These are phyloP conservation scores for Frankliniella fusca DNA, from an alignment of 2,888 invertebrate species.

Conservation along the genomic window DNA sequence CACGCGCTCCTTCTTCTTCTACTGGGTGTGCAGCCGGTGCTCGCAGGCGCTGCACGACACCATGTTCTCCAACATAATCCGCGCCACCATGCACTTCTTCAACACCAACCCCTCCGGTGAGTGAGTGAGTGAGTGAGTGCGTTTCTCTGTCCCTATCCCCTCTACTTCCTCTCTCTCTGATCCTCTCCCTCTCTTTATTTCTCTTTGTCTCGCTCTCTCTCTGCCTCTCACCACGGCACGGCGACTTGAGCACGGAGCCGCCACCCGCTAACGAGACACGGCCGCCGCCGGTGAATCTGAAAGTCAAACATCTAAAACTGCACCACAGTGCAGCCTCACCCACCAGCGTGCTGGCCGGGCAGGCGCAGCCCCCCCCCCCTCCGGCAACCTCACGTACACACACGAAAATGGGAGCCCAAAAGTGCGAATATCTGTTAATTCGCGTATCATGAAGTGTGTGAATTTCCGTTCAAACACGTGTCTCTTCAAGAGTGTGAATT, in stretches of 20 bases:
- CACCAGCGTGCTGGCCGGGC: too few relatives aligned
- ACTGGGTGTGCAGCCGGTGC: conserved; percentile 71
- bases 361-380: too few relatives aligned
- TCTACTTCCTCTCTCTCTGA: background rate
- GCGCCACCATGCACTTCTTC: conserved; percentile 81
- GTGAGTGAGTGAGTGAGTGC: too few relatives aligned
- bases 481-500: too few relatives aligned
- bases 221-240: background rate
- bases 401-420: too few relatives aligned
- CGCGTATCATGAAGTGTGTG: too few relatives aligned
- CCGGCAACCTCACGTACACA: too few relatives aligned
- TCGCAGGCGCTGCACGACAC: conserved; percentile 72
- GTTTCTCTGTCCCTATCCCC: background rate
- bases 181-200: background rate
- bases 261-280: background rate
- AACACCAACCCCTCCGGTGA: conserved; percentile 73
- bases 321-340: background rate
- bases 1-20: conserved; percentile 62
- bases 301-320: conserved; percentile 22
- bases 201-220: background rate
- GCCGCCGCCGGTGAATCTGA: conserved; percentile 6
- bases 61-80: conserved; percentile 77
- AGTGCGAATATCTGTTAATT: too few relatives aligned
- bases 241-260: background rate
- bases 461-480: too few relatives aligned